Percentiles rank a stretch among this genome's conserved stretches.
Conservation (phyloP, 2,888 invertebrate genomes). For the Brachynemurus nebulosus region DNA sequence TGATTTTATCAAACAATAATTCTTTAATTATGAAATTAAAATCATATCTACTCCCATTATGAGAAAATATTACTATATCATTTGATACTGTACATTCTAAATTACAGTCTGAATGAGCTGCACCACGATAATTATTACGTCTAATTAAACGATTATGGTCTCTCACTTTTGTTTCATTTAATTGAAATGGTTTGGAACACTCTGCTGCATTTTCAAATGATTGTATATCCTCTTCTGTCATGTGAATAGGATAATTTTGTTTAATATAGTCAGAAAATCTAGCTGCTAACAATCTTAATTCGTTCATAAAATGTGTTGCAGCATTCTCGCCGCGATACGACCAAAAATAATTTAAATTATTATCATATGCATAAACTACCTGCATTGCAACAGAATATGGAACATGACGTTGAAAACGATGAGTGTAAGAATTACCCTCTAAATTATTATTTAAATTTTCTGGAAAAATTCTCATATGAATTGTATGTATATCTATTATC, state of each 20-base stretch:
- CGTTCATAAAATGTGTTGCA: not conserved
- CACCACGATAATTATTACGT: constrained; percentile 12
- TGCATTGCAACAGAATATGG: no score
- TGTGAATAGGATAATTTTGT: not conserved
- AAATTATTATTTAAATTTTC: no score
- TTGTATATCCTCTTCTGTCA: not conserved
- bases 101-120: constrained; percentile 17
- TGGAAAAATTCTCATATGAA: no score
- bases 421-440: no score
- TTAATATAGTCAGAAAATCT: not conserved
- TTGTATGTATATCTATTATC: no score
- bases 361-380: no score
- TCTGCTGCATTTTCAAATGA: not conserved
- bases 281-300: not conserved
- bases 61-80: constrained; percentile 18
- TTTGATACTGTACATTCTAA: constrained; percentile 16
- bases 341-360: no score
- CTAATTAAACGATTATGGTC: constrained; percentile 15
- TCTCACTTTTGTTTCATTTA: not conserved
- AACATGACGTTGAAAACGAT: no score
- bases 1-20: constrained; percentile 7
- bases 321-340: not conserved
- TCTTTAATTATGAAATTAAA: constrained; percentile 16
- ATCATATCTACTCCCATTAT: constrained; percentile 16
- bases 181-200: constrained; percentile 10